Conservation (phyloP, 2,797 vertebrate species). For the Eulemur coronatus region DNA sequence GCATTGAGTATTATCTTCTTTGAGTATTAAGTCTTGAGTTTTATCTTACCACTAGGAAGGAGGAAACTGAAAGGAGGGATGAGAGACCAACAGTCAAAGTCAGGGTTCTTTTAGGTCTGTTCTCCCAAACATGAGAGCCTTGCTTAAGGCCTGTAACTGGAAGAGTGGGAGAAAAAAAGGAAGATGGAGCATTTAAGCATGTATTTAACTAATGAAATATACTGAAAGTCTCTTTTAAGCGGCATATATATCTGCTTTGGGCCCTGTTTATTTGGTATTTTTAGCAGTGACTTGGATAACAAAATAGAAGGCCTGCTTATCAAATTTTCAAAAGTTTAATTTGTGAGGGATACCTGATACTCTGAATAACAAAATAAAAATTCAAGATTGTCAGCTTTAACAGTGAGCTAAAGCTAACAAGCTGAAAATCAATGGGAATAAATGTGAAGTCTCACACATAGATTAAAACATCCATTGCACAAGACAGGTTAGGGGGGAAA, state of each 20-base stretch:
- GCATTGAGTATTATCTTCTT: not conserved
- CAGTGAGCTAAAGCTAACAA: conserved; percentile 30
- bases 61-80: not conserved
- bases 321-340: conserved; percentile 33
- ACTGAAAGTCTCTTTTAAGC: not conserved
- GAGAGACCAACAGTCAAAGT: not conserved
- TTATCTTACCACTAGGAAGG: not conserved
- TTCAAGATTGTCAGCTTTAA: conserved; percentile 18
- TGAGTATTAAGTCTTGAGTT: not conserved
- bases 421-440: conserved; percentile 30
- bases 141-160: not conserved
- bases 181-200: not conserved
- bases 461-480: not conserved
- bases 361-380: conserved; percentile 52
- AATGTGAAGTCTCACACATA: not conserved
- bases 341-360: conserved; percentile 25
- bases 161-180: not conserved
- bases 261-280: conserved; percentile 27
- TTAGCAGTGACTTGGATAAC: conserved; percentile 33
- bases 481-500: not conserved
- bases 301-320: conserved; percentile 40
- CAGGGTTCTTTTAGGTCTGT: not conserved
- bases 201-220: conserved; percentile 35
- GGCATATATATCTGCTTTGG: conserved; percentile 17
- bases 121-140: not conserved